phyloP scores from a whole-genome alignment of 1,140 invertebrate genomes.

The Halictus rubicundus region DNA sequence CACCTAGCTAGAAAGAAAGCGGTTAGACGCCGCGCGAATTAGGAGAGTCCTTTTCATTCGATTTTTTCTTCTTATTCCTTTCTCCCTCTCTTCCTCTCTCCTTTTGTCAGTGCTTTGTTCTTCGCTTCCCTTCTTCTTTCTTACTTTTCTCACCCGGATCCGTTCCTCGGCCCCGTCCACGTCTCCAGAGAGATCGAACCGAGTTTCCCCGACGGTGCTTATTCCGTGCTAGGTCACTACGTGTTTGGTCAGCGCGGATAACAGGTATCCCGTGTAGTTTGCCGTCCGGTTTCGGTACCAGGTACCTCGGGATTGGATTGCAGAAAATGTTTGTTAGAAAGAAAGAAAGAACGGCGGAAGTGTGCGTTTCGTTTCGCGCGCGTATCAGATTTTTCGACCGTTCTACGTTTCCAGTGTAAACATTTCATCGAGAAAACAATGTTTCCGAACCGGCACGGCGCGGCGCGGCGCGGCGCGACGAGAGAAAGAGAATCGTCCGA shows the following conservation, averaged over 20 bases:
- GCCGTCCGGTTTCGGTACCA: constrained; percentile 29
- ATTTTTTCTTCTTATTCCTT: constrained; percentile 7
- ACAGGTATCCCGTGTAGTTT: constrained; percentile 37
- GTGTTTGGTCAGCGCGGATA: constrained; percentile 37
- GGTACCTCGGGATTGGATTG: constrained; percentile 25
- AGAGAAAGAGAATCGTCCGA: not conserved
- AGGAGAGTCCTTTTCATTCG: constrained; percentile 31
- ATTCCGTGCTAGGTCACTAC: constrained; percentile 10
- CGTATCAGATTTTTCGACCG: not conserved
- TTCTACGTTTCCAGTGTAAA: no score
- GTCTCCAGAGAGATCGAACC: not conserved
- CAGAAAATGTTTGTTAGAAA: constrained; percentile 18
- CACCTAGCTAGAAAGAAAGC: constrained; percentile 47
- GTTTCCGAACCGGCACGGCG: not conserved
- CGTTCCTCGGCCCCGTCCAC: not conserved
- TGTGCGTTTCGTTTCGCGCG: constrained; percentile 13
- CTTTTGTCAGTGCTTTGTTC: not conserved
- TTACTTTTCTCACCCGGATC: not conserved
- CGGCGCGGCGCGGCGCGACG: no score
- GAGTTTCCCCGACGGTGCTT: constrained; percentile 4
- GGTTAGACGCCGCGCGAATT: constrained; percentile 61
- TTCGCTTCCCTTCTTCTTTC: not conserved
- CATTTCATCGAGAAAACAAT: not conserved
- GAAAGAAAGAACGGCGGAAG: not conserved
- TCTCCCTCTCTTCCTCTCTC: not conserved